phyloP scores from a whole-genome alignment of 2,888 invertebrate species.

The Harpagoxenus sublaevis region DNA sequence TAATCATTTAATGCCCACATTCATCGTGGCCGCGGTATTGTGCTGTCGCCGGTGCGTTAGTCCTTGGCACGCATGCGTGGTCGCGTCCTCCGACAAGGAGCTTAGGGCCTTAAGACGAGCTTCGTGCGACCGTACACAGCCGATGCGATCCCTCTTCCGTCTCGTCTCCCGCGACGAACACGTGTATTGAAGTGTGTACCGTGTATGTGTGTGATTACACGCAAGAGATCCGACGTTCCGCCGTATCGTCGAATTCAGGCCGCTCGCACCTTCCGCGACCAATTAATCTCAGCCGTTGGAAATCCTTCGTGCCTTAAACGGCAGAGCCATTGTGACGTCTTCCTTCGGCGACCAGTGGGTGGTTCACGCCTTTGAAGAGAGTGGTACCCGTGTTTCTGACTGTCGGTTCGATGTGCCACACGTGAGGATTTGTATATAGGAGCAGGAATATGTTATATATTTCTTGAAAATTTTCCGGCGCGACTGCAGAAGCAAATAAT shows the following conservation, averaged over 20 bases:
- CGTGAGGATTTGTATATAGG: constrained; percentile 7
- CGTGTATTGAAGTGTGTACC: background rate
- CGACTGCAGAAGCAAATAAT: background rate
- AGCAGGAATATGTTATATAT: background rate
- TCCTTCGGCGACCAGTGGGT: constrained; percentile 58
- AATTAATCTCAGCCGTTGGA: constrained; percentile 82
- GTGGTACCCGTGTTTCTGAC: constrained; percentile 47
- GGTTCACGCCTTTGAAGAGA: constrained; percentile 64
- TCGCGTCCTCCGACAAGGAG: constrained; percentile 81
- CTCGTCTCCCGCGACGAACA: background rate
- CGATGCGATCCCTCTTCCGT: constrained; percentile 26
- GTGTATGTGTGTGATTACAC: constrained; percentile 29
- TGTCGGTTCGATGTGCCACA: constrained; percentile 14
- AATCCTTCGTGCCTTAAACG: constrained; percentile 74
- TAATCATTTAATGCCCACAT: constrained; percentile 84
- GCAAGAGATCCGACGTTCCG: constrained; percentile 32
- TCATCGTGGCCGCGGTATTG: constrained; percentile 78
- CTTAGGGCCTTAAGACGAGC: constrained; percentile 81
- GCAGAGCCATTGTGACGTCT: constrained; percentile 71
- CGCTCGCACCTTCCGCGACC: constrained; percentile 75
- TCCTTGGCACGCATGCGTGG: constrained; percentile 82
- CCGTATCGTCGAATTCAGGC: constrained; percentile 58
- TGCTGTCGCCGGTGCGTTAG: constrained; percentile 77
- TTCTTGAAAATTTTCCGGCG: constrained; percentile 3
- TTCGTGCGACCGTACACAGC: constrained; percentile 74